Base-by-base conservation (phyloP, 2,888 invertebrate genomes). In the Choreutis nemorana region DNA sequence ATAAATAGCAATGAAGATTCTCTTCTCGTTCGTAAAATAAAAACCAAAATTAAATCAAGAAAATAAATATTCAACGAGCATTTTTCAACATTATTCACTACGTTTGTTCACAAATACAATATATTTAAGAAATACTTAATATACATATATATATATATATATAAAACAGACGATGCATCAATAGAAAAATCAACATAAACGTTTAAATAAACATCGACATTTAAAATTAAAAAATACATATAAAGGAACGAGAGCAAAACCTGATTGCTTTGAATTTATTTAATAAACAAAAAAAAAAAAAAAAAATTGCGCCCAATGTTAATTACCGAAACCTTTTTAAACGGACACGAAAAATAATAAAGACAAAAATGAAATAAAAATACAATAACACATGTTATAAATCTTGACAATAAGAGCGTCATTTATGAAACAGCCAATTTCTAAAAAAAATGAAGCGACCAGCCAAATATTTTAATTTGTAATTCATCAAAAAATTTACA, bases 401-500 rank as follows among this genome's bases (percentile, higher is more conserved):
- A 26, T 21, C 32, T 45, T 45, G 56, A 65, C 61, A 62, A 55
- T 52, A 48, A 54, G 58, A 65, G 64, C 61, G 51, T 51, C 51
- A 56, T 45, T 49, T 42, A 56, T 47, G 50, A 55, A 63, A 63
- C 72, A 72, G 68, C 70, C 70, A 68, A 62, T 48, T 48, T 61
- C 66, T 71, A 68, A 55, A 38, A 44, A 55, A 46, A 46, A n/a
- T n/a, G 52, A 68, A 72, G 70, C 71, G 68, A 65, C 65, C 72
- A 65, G 65, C 67, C 72, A 67, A 67, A 70, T 66, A 66, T 71
- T 66, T 56, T n/a, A n/a, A n/a, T n/a, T 56, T 46, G 46, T 45
- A 40, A 44, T 42, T 36, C 34, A 44, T 43, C 45, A 46, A 52
- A 41, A 37, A 47, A 45, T 59, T 61, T 63, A 62, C 60, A 42